Percentiles rank a stretch among this genome's conserved stretches.
Evolutionary conservation across 2,113 vertebrate genomes (phyloP).

Genomic region (Perca fluviatilis): DNA sequence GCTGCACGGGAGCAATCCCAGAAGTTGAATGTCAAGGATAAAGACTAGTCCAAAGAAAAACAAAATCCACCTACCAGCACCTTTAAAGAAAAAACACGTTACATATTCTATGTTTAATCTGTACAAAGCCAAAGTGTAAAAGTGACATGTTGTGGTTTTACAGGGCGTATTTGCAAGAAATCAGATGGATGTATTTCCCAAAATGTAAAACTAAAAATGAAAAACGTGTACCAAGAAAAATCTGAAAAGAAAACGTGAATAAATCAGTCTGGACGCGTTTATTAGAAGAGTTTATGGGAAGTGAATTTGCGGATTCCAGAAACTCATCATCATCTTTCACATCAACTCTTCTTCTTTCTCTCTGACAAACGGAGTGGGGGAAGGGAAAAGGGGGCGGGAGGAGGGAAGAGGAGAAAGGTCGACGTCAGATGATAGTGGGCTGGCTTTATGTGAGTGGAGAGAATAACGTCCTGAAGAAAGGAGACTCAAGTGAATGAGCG

Average conservation of each 20-base stretch:
- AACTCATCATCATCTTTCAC: background rate
- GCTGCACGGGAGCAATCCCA: no score
- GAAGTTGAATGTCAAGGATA: no score
- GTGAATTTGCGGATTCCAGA: background rate
- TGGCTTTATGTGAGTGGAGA: slow-evolving; percentile 38
- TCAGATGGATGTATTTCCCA: background rate
- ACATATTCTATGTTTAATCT: background rate
- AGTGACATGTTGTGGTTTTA: background rate
- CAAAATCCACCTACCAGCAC: background rate
- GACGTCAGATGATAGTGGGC: slow-evolving; percentile 66
- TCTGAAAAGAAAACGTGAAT: background rate
- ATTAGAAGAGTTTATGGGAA: background rate
- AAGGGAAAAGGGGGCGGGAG: slow-evolving; percentile 33
- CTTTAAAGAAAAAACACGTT: background rate
- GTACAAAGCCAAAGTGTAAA: background rate
- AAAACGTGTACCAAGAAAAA: background rate
- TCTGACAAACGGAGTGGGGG: slow-evolving; percentile 39
- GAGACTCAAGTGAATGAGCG: slow-evolving; percentile 46
- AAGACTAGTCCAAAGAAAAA: background rate
- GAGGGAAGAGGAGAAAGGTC: slow-evolving; percentile 19
- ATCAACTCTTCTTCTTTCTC: slow-evolving; percentile 18
- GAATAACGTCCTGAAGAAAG: slow-evolving; percentile 46
- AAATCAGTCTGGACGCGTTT: background rate
- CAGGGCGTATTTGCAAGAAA: background rate
- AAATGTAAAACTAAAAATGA: background rate